Percentiles rank a stretch among this genome's conserved stretches.
Evolutionary conservation across 2,113 vertebrate genomes (phyloP).

Genomic region (Ptilonorhynchus violaceus): DNA sequence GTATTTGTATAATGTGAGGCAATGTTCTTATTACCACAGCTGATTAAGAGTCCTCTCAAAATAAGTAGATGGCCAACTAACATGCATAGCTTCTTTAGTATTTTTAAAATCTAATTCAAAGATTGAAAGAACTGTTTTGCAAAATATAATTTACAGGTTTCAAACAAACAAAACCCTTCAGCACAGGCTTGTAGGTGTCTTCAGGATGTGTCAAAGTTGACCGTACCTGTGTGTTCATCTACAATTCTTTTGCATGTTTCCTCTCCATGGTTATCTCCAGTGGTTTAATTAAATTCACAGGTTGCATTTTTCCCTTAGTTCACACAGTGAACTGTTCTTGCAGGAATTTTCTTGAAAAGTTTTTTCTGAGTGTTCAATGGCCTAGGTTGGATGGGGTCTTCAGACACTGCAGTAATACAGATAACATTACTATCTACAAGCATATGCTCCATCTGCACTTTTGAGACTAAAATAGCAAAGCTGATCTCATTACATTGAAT

Average conservation of each 20-base stretch:
- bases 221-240: neutral
- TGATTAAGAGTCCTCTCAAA: neutral
- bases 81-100: neutral
- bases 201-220: neutral
- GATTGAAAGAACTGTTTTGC: neutral
- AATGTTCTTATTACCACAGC: neutral
- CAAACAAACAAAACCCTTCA: neutral
- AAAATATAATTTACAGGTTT: neutral
- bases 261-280: neutral
- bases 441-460: neutral
- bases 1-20: neutral
- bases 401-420: neutral
- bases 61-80: neutral
- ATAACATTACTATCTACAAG: neutral
- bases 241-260: neutral
- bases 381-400: neutral
- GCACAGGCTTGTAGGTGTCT: neutral
- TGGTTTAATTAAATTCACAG: neutral
- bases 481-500: neutral
- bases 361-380: neutral
- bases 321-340: neutral
- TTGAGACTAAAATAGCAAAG: slow-evolving; percentile 1
- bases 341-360: neutral
- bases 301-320: neutral
- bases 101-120: neutral